Base-by-base conservation (phyloP, 2,888 invertebrate genomes). In the Halictus ligatus region DNA sequence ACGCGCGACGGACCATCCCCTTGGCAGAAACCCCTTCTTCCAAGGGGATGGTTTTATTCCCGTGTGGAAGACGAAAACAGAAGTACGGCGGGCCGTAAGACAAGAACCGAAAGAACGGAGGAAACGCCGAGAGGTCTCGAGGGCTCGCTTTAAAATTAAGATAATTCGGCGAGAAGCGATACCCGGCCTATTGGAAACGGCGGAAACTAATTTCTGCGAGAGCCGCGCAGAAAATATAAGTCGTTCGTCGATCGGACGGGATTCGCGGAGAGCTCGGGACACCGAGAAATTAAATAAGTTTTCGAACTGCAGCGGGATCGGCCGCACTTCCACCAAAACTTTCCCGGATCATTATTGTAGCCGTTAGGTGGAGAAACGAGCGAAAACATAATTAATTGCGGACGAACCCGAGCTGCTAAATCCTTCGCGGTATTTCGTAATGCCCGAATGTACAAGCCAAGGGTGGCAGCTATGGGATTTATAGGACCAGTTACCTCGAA, bases 1-100 rank as follows among this genome's bases (percentile, higher is more conserved):
- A 84, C 72, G 74, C 76, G 75, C 69, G 40, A 83, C 72, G 43
- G 60, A 60, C 60, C 60, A 60, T 60, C 25, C 25, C 60, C 25
- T n/a, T n/a, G 10, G 60, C 13, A 60, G 60, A 54, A 54, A 3
- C 21, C 21, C 21, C 54, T 54, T 21, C 54, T 54, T n/a, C 54
- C 54, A n/a, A n/a, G 54, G 54, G 54, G 54, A 54, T n/a, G 54
- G 21, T 54, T 10, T 21, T 8, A 21, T 21, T 54, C 21, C 10
- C 54, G 10, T n/a, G 25, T 60, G 13, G 25, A 60, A 25, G 25
- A n/a, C 10, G 60, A 25, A 60, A 60, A 13, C 13, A 13, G 60
- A 25, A 60, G 12, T 10, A 54, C 4, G 29, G 18, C 35, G 35
- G 2, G 3, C 29, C 18, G 2, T 10, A n/a, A 29, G 18, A 67